Base-by-base conservation (phyloP, 2,888 invertebrate species). In the Sesamia inferens region DNA sequence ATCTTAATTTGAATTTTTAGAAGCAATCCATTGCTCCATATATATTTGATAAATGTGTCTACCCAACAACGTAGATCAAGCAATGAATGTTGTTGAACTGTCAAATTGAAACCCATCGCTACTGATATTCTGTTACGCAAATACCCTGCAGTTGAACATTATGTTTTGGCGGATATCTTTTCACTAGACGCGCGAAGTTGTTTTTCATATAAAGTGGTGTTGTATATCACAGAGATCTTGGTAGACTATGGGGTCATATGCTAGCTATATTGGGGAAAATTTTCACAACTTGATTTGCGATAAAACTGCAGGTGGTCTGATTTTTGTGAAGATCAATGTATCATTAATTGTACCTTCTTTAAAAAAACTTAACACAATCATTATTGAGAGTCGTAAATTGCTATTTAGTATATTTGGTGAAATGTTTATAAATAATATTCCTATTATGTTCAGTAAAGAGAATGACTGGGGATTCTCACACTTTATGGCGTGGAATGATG, bases 381-480 rank as follows among this genome's bases (percentile, higher is more conserved):
- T 39, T 24, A 54, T 47, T n/a, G 19, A 22, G 16, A 14, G 5
- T 6, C 7, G 14, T 48, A 54, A 51, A 66, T 76, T 8, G 14
- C 61, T 42, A 44, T 54, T 31, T n/a, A 48, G 47, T 22, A 19
- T 0, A n/a, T n/a, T n/a, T 13, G 8, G 0, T 54, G 42, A 65
- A 47, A 8, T 59, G 19, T 61, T 31, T 65, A 42, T 48, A 51
- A 44, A 68, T 68, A 47, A 10, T 42, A 54, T 61, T 69, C 42
- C 10, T 55, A 31, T 42, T 19, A 55, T 75, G 70, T 71, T 0
- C 92, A 97, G 97, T 85, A 97, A 97, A 94, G 97, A 97, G 92
- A 97, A 98, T 87, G 98, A 98, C 91, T 98, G 99, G 99, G 99
- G 99, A 13, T 99, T 99, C 95, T 99, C 99, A 82, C 99, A 99